Base-by-base conservation (phyloP, 2,113 vertebrate genomes). In the Notarius quadriscutis region DNA sequence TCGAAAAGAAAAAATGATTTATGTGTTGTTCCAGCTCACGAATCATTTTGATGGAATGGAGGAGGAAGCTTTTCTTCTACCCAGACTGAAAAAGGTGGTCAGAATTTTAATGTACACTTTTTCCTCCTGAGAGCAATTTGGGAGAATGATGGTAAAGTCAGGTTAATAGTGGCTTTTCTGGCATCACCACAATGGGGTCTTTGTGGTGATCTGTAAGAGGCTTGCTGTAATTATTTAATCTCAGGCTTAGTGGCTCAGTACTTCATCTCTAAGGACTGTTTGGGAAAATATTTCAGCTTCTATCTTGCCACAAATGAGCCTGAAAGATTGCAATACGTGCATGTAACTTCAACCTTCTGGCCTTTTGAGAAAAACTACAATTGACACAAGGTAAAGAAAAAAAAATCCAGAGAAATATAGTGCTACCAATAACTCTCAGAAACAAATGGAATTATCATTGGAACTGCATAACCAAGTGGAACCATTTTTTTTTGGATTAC, bases 151-250 rank as follows among this genome's bases (percentile, higher is more conserved):
- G 22, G 55, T 86, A 83, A 88, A 91, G 87, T 91, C 87, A 84
- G 87, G 83, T 91, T 91, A 91, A 93, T 89, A 50, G 86, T 87
- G 84, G 60, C 84, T 92, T 88, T 87, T 91, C 90, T 92, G 90
- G 90, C 89, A 83, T 72, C 88, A 75, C 75, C 67, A 91, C 91
- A 94, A 90, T 92, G 88, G 79, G n/a, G 65, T 89, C 91, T 92
- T 91, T 93, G 91, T 93, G 81, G 83, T 83, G 74, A 91, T 92
- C 71, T 91, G 84, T 86, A 88, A 88, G 89, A 88, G 84, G 82
- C 87, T 63, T 83, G 72, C 75, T 48, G 67, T 92, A 91, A 93
- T 93, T 93, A 92, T 91, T 93, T 91, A 92, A 94, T 93, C 90
- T 85, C 57, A 27, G 65, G 4, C 50, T 83, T 89, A 87, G 89